Conservation (phyloP, 2,888 invertebrate species). For the Tholera decimalis region DNA sequence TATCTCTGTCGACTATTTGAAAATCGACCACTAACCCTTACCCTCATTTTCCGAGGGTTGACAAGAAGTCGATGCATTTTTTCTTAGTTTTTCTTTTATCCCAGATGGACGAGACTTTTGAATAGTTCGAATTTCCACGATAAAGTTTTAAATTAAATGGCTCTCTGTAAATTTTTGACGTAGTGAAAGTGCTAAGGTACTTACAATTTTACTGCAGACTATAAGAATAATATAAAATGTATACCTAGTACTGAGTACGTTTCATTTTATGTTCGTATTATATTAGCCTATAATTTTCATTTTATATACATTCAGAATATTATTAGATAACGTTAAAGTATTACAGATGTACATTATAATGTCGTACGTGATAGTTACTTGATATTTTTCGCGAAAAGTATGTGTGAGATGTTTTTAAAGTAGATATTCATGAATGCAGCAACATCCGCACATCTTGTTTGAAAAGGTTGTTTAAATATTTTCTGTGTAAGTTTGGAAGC, state of each 20-base stretch:
- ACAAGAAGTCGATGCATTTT: constrained; percentile 44
- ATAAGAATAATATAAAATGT: constrained; percentile 46
- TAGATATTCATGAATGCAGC: constrained; percentile 28
- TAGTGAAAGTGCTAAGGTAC: constrained; percentile 28
- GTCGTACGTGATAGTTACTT: constrained; percentile 44
- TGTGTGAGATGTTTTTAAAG: constrained; percentile 43
- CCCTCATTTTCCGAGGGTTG: constrained; percentile 20
- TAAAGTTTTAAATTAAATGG: constrained; percentile 53
- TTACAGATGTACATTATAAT: constrained; percentile 51
- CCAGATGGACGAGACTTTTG: constrained; percentile 18
- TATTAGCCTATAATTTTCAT: constrained; percentile 58
- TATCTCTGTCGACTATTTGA: constrained; percentile 17
- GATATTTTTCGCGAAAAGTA: constrained; percentile 40
- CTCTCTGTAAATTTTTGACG: constrained; percentile 46
- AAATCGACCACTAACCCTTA: constrained; percentile 19
- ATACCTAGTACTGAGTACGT: constrained; percentile 33
- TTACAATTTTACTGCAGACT: constrained; percentile 41
- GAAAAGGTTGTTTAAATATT: constrained; percentile 7
- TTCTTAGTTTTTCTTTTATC: constrained; percentile 9
- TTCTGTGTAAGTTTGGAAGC: constrained; percentile 25
- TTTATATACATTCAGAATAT: constrained; percentile 54
- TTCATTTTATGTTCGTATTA: constrained; percentile 50
- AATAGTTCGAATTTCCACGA: constrained; percentile 42
- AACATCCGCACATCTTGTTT: constrained; percentile 24
- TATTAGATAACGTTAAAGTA: constrained; percentile 50